phyloP scores from a whole-genome alignment of 1,140 invertebrate species.

The Aphaenogaster floridana region DNA sequence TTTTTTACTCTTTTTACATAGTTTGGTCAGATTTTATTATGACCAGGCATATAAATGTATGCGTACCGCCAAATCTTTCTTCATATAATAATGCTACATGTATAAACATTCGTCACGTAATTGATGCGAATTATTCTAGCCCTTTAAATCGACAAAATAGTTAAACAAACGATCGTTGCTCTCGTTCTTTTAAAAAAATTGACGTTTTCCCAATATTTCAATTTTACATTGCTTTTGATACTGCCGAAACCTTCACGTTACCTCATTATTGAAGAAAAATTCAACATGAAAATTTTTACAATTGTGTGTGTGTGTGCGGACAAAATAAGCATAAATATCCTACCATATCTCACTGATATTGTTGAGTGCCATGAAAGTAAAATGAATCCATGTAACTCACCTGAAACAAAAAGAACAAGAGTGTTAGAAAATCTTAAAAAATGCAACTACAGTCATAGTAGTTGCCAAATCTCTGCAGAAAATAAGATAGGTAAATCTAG shows the following conservation, averaged over 20 bases:
- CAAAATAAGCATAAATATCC: background rate
- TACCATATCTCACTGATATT: constrained; percentile 2
- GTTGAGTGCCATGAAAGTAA: constrained; percentile 8
- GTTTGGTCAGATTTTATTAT: constrained; percentile 39
- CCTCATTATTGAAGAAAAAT: background rate
- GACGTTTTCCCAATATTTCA: background rate
- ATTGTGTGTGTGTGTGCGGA: too few relatives aligned
- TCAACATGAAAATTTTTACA: too few relatives aligned
- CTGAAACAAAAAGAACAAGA: constrained; percentile 43
- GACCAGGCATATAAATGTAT: constrained; percentile 3
- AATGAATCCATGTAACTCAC: constrained; percentile 20
- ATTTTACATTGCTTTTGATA: background rate
- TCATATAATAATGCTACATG: background rate
- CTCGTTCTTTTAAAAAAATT: constrained; percentile 8
- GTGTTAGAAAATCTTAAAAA: background rate
- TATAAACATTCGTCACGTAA: constrained; percentile 22
- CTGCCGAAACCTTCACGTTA: background rate
- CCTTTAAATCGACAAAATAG: background rate
- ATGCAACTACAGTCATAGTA: background rate
- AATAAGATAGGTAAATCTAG: background rate
- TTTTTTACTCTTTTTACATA: background rate
- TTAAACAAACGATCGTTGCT: background rate
- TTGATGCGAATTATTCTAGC: background rate
- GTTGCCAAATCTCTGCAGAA: background rate
- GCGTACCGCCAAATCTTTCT: background rate